phyloP scores from a whole-genome alignment of 2,113 vertebrate genomes.

The Oncorhynchus nerka region DNA sequence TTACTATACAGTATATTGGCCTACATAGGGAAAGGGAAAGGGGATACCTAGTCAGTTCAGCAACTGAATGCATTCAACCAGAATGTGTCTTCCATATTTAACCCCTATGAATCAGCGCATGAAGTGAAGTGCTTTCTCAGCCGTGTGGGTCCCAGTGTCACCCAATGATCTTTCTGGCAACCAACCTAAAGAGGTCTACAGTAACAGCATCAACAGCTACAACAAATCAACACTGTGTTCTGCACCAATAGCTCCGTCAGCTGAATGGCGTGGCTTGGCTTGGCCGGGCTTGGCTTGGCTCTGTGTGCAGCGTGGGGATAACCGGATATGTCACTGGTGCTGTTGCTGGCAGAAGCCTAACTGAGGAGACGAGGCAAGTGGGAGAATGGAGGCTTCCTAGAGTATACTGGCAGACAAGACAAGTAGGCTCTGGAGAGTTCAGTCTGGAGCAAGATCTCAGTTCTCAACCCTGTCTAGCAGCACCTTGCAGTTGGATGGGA shows the following conservation, averaged over 20 bases:
- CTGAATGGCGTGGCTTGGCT: neutral
- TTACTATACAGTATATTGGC: no score
- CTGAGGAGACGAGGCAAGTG: neutral
- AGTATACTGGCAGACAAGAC: neutral
- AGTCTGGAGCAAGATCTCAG: neutral
- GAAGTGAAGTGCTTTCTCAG: neutral
- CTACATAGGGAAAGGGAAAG: no score
- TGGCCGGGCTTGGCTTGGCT: conserved; percentile 22
- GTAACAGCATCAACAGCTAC: conserved; percentile 4
- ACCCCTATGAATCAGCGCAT: no score
- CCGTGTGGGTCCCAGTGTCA: neutral
- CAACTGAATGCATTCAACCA: no score
- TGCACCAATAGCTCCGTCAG: conserved; percentile 7
- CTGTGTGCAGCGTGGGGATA: conserved; percentile 17
- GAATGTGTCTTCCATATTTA: no score
- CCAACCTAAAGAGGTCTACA: neutral
- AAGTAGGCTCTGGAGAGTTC: neutral
- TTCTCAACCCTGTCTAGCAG: no score
- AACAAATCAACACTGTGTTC: neutral
- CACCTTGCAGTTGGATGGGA: neutral
- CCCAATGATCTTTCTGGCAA: neutral
- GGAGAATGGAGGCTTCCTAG: neutral
- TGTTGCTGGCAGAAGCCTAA: neutral
- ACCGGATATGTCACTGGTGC: conserved; percentile 21
- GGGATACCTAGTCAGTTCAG: no score